Evolutionary conservation across 2,888 invertebrate species (phyloP).

Genomic region (Hermodice carunculata): DNA sequence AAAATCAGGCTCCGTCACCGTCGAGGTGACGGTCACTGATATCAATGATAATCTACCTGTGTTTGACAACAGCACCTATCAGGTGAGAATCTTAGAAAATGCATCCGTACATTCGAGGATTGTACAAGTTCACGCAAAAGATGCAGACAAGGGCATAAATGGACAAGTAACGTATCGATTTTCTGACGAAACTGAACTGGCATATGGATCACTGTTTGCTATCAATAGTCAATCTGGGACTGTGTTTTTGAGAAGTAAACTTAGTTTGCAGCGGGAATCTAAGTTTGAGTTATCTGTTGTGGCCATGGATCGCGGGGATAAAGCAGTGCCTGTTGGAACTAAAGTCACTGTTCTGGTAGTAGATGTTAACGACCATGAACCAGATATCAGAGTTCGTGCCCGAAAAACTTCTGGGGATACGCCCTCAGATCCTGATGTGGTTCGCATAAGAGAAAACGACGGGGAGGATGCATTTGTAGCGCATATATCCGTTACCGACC

Average conservation of each 20-base stretch:
- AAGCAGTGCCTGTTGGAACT: constrained; percentile 12
- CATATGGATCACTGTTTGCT: constrained; percentile 11
- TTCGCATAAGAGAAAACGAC: constrained; percentile 16
- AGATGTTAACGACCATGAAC: constrained; percentile 18
- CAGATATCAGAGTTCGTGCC: constrained; percentile 19
- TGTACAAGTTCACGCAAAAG: constrained; percentile 11
- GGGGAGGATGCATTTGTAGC: constrained; percentile 18
- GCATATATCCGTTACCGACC: constrained; percentile 24
- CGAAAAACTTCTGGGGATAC: constrained; percentile 9
- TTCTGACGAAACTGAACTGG: constrained; percentile 1
- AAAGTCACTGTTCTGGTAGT: constrained; percentile 13
- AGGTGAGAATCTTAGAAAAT: constrained; percentile 10
- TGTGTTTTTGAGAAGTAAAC: constrained; percentile 7
- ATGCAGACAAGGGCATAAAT: constrained; percentile 16
- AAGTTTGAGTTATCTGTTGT: constrained; percentile 9
- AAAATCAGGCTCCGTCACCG: constrained; percentile 6
- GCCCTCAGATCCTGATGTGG: too few species aligned
- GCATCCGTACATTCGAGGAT: constrained; percentile 7
- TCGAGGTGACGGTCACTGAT: constrained; percentile 15
- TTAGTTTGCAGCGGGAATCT: constrained; percentile 7
- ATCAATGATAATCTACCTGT: constrained; percentile 19
- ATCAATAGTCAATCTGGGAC: constrained; percentile 10
- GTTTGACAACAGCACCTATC: constrained; percentile 8
- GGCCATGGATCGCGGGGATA: constrained; percentile 13
- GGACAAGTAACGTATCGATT: constrained; percentile 14